Percentiles rank a stretch among this genome's conserved stretches.
Evolutionary conservation across 64 coral and sea anemone genomes (phyloP).

Genomic region (Montipora cactus): DNA sequence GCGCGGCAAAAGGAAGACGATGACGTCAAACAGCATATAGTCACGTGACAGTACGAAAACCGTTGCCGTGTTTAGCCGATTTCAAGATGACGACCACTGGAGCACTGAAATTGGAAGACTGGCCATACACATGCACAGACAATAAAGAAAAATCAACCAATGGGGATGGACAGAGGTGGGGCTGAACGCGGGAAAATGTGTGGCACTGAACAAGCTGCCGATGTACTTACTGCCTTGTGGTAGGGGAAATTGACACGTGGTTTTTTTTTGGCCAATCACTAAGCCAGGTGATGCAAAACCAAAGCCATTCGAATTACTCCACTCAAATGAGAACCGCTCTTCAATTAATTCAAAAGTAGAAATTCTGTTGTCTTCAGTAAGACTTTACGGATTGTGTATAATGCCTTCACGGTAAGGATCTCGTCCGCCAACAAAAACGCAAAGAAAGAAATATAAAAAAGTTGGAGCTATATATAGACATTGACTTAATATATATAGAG

Average conservation of each 20-base stretch:
- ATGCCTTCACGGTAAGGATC: not conserved
- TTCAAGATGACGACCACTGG: not conserved
- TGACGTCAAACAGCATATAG: conserved; percentile 20
- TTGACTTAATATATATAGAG: no score
- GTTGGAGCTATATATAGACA: no score
- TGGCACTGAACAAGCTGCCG: not conserved
- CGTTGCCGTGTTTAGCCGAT: not conserved
- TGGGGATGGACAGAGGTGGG: not conserved
- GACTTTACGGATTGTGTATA: not conserved
- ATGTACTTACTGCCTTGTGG: not conserved
- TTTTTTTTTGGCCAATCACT: not conserved
- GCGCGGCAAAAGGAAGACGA: conserved; percentile 44
- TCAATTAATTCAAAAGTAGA: not conserved
- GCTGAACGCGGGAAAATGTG: not conserved
- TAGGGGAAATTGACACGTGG: not conserved
- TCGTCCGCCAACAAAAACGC: no score
- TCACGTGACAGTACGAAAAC: conserved; percentile 20
- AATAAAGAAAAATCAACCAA: not conserved
- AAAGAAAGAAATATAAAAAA: no score
- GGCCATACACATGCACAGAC: not conserved
- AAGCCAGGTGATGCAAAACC: not conserved
- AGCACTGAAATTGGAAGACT: not conserved
- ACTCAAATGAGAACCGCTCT: not conserved
- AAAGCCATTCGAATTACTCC: not conserved
- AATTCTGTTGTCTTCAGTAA: not conserved